Base-by-base conservation (phyloP, 1,140 invertebrate genomes). In the Pseudomyrmex concolor region DNA sequence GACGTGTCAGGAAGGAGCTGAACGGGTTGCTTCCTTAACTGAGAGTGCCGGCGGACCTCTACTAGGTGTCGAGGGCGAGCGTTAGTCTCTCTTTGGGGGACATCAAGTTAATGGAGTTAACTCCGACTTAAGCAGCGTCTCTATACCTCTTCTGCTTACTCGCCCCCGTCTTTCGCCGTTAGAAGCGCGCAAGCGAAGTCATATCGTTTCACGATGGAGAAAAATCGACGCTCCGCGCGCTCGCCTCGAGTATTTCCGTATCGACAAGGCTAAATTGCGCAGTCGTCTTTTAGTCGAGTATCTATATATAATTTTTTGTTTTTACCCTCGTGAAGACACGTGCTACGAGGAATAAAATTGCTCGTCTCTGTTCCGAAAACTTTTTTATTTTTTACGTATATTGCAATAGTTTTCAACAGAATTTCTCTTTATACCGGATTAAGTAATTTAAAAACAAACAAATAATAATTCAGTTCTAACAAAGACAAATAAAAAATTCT, bases 31-130 rank as follows among this genome's bases (percentile, higher is more conserved):
- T 74, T 63, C 71, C 78, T 73, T 82, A 74, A 54, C 78, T 72
- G 78, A 50, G 71, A 74, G 57, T 82, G 57, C 50, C 70, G 25
- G 48, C 45, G 48, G 62, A 73, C 70, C 70, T 34, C 34, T 63
- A 82, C 70, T 74, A 63, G 70, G 71, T 74, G 78, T 74, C 71
- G 76, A 70, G 54, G 54, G 25, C 48, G 57, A 73, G 45, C 78
- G 71, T 63, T 82, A 82, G 73, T 80, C 82, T 78, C 74, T 66
- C 85, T 84, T 84, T 68, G 45, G 60, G 51, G 60, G 59, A 66
- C 55, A 63, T 84, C 72, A 73, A 83, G 81, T 83, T 89, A 86
- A 83, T 87, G 84, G 78, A 89, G 85, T 89, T 88, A 88, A 88
- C 83, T 67, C 62, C 63, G 57, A 80, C 80, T 83, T 83, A 84